Evolutionary conservation across 2,797 vertebrate species (phyloP).

Genomic region (Xenentodon cancila): DNA sequence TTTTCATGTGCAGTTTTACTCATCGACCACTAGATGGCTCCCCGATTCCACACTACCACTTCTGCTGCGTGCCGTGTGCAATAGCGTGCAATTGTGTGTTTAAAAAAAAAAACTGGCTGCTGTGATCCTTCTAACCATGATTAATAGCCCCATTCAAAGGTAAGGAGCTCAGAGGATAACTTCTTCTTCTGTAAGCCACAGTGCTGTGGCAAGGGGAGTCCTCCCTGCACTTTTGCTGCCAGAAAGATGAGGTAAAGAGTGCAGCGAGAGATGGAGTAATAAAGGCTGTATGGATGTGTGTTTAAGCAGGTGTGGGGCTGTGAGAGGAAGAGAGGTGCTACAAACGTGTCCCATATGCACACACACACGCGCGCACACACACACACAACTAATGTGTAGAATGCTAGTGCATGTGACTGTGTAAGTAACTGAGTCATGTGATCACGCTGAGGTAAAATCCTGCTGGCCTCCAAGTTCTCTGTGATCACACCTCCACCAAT

Average conservation of each 20-base stretch:
- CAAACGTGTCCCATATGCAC: neutral
- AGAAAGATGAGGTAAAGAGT: constrained; percentile 64
- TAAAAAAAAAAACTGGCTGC: constrained; percentile 45
- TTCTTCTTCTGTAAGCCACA: constrained; percentile 79
- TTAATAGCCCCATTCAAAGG: constrained; percentile 81
- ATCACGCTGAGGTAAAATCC: constrained; percentile 40
- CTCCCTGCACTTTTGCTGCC: constrained; percentile 46
- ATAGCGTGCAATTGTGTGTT: constrained; percentile 4
- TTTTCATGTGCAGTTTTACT: neutral
- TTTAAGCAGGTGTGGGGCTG: constrained; percentile 42
- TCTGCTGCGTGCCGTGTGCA: neutral
- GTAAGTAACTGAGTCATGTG: constrained; percentile 33
- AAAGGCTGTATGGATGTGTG: constrained; percentile 27
- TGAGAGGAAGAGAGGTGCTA: constrained; percentile 3
- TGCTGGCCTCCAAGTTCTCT: constrained; percentile 52
- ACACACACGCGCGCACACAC: constrained; percentile 22
- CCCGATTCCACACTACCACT: constrained; percentile 27
- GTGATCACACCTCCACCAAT: constrained; percentile 79
- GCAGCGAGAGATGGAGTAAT: constrained; percentile 25
- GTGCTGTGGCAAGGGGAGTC: constrained; percentile 62
- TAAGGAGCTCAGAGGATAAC: constrained; percentile 80
- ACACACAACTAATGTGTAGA: constrained; percentile 17
- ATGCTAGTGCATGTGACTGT: neutral
- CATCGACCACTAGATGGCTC: constrained; percentile 65
- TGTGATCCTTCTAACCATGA: constrained; percentile 77